Evolutionary conservation across 2,797 vertebrate genomes (phyloP), one percentile per base, ranked within the genome.

Genomic region (Amazonetta brasiliensis): DNA sequence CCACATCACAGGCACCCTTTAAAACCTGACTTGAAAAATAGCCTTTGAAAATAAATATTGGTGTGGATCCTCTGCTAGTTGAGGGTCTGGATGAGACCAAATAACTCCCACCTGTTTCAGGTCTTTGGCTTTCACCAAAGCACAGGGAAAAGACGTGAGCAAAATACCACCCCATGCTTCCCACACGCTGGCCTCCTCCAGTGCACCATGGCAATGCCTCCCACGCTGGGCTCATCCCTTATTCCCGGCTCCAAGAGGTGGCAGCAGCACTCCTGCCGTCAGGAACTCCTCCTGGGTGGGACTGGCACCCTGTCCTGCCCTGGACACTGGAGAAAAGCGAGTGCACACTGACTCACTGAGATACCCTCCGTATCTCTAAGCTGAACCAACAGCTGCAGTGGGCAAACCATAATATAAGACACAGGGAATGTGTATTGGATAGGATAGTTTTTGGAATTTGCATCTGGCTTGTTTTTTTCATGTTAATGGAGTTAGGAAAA

Each of bases 211-310:
- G 11, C 44, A 58, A 9, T 19, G 37, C 23, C 8, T 87, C n/a
- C 37, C 17, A 4, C 2, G 6, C 68, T 20, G 46, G 22, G 15
- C 25, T 78, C 1, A 0, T 74, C 41, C 67, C 19, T 67, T 44
- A 26, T 52, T 52, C 43, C 52, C 25, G 25, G 44, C 28, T 92
- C 91, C 94, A 94, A 72, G 82, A 94, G 91, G 85, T 92, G 96
- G 95, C 92, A 96, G 94, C 66, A 94, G 33, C 33, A 64, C 9
- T 30, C 54, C 60, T 80, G 44, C 46, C 48, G 77, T 64, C 0
- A 0, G 46, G n/a, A 71, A 50, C 62, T 21, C 0, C 23, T 50
- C 12, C 30, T 13, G 20, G 4, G 25, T 11, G 35, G 71, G 55
- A 7, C 39, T 33, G 72, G 8, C 11, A 12, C 55, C 6, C 19